A percentile compares a stretch with the other conserved stretches of the same genome.
These are phyloP conservation scores for Carassius gibelio DNA, from an alignment of 2,113 vertebrate genomes.

Conservation along the genomic window DNA sequence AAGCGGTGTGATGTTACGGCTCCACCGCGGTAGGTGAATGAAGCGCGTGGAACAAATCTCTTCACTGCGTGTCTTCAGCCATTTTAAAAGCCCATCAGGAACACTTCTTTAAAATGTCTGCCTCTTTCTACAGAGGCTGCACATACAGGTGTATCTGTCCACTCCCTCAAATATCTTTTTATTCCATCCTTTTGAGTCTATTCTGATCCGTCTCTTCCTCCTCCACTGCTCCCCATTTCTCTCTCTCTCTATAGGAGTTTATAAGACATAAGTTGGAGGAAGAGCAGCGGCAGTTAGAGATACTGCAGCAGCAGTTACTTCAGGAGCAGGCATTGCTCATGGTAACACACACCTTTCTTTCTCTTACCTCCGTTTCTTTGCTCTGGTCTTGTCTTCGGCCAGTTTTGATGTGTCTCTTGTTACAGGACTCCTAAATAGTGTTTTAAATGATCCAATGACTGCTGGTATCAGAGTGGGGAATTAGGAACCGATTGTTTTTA, in stretches of 20 bases:
- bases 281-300: slow-evolving; percentile 92
- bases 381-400: background rate
- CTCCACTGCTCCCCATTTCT: slow-evolving; percentile 18
- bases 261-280: slow-evolving; percentile 94
- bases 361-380: slow-evolving; percentile 38
- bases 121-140: background rate
- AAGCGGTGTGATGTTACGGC: background rate
- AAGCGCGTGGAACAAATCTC: slow-evolving; percentile 17
- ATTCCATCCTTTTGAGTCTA: slow-evolving; percentile 35
- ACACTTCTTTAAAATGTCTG: slow-evolving; percentile 33
- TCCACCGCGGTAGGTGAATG: background rate
- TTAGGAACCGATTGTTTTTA: background rate
- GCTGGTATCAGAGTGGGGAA: background rate
- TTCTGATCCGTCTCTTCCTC: slow-evolving; percentile 48
- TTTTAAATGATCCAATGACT: background rate
- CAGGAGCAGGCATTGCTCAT: slow-evolving; percentile 94
- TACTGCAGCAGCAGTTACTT: slow-evolving; percentile 93
- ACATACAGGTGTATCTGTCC: slow-evolving; percentile 21
- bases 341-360: slow-evolving; percentile 71
- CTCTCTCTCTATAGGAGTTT: slow-evolving; percentile 79
- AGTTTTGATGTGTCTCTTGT: slow-evolving; percentile 28
- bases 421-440: too few species aligned
- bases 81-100: slow-evolving; percentile 33
- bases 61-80: slow-evolving; percentile 30
- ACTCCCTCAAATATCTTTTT: slow-evolving; percentile 49